Percentiles rank a stretch among this genome's conserved stretches.
phyloP scores from a whole-genome alignment of 1,140 invertebrate species.

The Adoxophyes honmai region DNA sequence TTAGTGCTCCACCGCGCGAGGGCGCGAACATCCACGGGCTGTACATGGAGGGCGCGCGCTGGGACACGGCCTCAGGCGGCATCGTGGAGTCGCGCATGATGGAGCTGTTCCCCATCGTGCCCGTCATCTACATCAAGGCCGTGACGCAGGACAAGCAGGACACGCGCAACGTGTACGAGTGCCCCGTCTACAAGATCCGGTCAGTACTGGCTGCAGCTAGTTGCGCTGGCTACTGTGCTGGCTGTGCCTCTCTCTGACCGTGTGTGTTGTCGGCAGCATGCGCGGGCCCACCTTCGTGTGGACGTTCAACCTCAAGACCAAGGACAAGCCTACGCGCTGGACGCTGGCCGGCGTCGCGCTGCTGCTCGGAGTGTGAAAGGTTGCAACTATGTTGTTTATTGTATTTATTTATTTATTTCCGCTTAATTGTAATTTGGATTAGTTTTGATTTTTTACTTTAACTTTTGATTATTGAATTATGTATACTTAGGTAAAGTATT shows the following conservation, averaged over 20 bases:
- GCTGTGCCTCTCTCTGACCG: no score
- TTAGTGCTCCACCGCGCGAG: slow-evolving; percentile 88
- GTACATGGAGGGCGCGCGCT: slow-evolving; percentile 96
- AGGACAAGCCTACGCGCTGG: slow-evolving; percentile 94
- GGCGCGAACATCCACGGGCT: slow-evolving; percentile 94
- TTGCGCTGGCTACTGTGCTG: no score
- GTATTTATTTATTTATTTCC: slow-evolving; percentile 17
- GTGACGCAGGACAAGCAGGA: slow-evolving; percentile 94
- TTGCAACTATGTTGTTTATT: neutral
- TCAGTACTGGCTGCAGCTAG: no score
- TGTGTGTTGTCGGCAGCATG: slow-evolving; percentile 61
- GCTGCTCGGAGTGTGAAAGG: slow-evolving; percentile 83
- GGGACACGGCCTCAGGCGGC: slow-evolving; percentile 87
- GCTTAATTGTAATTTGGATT: slow-evolving; percentile 5
- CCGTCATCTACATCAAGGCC: slow-evolving; percentile 93
- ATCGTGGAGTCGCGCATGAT: slow-evolving; percentile 92
- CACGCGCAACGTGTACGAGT: slow-evolving; percentile 91
- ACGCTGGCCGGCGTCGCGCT: slow-evolving; percentile 94
- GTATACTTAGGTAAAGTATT: no score
- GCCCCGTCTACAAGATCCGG: slow-evolving; percentile 95
- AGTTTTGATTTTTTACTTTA: no score
- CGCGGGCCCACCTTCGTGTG: slow-evolving; percentile 95
- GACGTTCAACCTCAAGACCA: slow-evolving; percentile 96
- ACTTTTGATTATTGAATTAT: no score
- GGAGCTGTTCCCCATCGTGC: slow-evolving; percentile 93